Conservation (phyloP, 1,140 invertebrate genomes). For the Wiebesia pumilae region DNA sequence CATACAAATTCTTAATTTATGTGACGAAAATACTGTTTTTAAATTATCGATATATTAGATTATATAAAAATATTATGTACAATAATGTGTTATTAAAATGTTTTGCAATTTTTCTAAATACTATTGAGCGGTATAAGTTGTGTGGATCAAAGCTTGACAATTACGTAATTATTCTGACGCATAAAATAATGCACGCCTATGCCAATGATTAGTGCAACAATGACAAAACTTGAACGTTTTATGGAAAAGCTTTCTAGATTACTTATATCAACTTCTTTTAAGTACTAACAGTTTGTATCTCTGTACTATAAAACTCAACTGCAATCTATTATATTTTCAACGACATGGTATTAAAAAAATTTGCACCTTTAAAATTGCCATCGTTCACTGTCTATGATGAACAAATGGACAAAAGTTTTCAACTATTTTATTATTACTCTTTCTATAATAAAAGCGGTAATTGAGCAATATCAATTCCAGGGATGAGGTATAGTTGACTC, state of each 20-base stretch:
- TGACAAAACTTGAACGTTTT: not conserved
- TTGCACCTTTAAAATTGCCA: not conserved
- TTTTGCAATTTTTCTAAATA: not conserved
- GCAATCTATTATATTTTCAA: not conserved
- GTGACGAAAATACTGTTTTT: not conserved
- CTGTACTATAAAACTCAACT: not conserved
- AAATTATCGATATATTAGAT: not conserved
- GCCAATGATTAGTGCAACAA: constrained; percentile 6
- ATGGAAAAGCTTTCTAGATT: constrained; percentile 19
- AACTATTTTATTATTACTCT: not conserved
- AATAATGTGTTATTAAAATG: not conserved
- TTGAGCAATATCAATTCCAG: constrained; percentile 22
- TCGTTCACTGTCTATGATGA: constrained; percentile 2
- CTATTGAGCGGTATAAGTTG: not conserved
- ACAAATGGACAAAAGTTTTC: constrained; percentile 14
- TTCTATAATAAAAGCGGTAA: not conserved
- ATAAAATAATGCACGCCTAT: not conserved
- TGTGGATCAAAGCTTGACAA: not conserved
- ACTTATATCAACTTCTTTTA: constrained; percentile 26
- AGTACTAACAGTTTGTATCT: not conserved
- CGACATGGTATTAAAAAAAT: constrained; percentile 31
- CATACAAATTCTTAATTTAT: not conserved
- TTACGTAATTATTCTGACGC: not conserved
- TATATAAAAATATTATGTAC: not conserved
- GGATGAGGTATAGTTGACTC: constrained; percentile 17